phyloP scores from a whole-genome alignment of 1,140 invertebrate species.

The Muscidifurax raptorellus region DNA sequence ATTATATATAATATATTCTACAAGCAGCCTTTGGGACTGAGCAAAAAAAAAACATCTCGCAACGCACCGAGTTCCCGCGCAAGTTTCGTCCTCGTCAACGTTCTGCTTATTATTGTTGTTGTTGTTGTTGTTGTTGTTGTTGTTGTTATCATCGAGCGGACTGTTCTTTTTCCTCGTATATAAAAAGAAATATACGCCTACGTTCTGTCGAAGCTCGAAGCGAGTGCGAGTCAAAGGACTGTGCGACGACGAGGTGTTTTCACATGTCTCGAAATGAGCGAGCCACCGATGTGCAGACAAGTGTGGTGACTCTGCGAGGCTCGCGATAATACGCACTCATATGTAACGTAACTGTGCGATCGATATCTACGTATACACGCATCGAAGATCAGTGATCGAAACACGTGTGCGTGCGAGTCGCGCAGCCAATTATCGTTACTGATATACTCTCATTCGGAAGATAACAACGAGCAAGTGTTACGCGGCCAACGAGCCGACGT shows the following conservation, averaged over 20 bases:
- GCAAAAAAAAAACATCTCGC: too few species aligned
- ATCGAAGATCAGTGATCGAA: not conserved
- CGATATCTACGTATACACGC: too few species aligned
- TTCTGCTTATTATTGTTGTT: not conserved
- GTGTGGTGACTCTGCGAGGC: not conserved
- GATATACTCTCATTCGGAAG: not conserved
- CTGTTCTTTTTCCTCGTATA: not conserved
- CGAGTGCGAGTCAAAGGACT: not conserved
- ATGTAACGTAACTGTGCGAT: too few species aligned
- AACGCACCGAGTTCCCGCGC: not conserved
- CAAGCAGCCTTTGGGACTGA: too few species aligned
- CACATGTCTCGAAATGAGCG: too few species aligned
- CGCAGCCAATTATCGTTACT: not conserved
- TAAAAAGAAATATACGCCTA: too few species aligned
- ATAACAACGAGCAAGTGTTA: not conserved
- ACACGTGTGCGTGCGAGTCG: not conserved
- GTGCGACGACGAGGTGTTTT: not conserved
- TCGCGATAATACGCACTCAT: not conserved
- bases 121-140: not conserved
- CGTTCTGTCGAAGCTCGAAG: not conserved
- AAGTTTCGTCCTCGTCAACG: too few species aligned
- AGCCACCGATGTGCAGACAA: not conserved
- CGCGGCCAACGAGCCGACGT: constrained; percentile 36
- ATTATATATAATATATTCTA: too few species aligned
- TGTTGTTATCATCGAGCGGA: not conserved